Percentiles rank a stretch among this genome's conserved stretches.
Conservation (phyloP, 2,888 invertebrate species). For the Crepidodera aurea region DNA sequence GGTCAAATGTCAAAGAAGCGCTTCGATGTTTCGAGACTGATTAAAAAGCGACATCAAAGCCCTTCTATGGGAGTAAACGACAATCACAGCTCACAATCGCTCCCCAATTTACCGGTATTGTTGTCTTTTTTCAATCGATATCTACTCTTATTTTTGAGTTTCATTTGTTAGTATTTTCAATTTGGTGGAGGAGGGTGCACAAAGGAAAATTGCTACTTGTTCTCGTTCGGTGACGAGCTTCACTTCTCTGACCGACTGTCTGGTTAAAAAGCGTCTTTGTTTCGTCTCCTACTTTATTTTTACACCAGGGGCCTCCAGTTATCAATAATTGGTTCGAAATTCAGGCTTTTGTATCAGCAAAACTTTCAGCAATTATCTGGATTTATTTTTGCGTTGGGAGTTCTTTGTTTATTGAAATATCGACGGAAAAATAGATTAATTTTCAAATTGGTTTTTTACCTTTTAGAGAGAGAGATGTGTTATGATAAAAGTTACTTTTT, state of each 20-base stretch:
- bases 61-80: constrained; percentile 58
- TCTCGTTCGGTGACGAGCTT: constrained; percentile 32
- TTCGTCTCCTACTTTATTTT: constrained; percentile 54
- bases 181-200: constrained; percentile 50
- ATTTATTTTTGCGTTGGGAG: constrained; percentile 36
- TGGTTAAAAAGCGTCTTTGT: constrained; percentile 53
- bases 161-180: constrained; percentile 60
- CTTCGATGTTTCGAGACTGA: constrained; percentile 59
- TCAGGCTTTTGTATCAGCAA: constrained; percentile 47
- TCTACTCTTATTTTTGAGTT: constrained; percentile 57
- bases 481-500: no score
- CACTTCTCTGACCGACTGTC: constrained; percentile 44
- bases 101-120: constrained; percentile 61
- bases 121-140: constrained; percentile 62
- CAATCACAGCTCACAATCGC: constrained; percentile 62
- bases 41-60: constrained; percentile 62
- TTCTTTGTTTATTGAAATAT: constrained; percentile 29
- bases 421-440: constrained; percentile 9
- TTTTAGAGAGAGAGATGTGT: background rate
- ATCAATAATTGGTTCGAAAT: constrained; percentile 57
- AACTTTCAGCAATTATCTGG: constrained; percentile 41
- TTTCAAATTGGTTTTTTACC: background rate
- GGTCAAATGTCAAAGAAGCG: constrained; percentile 63
- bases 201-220: constrained; percentile 45
- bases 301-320: constrained; percentile 54